Evolutionary conservation across 2,113 vertebrate genomes (phyloP).

Genomic region (Pelusios castaneus): DNA sequence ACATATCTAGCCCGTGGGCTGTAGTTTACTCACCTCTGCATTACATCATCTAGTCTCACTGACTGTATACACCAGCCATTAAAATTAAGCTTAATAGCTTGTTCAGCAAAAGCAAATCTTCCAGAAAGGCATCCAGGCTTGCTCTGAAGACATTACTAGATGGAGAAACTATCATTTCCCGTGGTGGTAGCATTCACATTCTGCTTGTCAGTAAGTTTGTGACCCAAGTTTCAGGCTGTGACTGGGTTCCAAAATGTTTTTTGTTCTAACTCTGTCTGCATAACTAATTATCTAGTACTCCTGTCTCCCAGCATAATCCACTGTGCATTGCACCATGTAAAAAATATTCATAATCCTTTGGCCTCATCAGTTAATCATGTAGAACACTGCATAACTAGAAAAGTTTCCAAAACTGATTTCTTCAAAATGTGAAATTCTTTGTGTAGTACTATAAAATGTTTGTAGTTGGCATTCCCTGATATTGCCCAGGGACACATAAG

Average conservation of each 20-base stretch:
- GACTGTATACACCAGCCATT: background rate
- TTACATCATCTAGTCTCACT: accelerated
- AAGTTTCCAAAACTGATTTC: background rate
- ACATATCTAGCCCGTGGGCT: too few relatives aligned
- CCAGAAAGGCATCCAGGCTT: background rate
- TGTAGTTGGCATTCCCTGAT: background rate
- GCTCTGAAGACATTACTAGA: background rate
- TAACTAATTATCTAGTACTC: constrained; percentile 55
- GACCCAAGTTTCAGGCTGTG: background rate
- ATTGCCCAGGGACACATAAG: background rate
- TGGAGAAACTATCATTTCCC: background rate
- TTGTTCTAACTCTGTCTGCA: constrained; percentile 25
- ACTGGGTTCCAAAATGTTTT: constrained; percentile 11
- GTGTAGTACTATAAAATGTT: background rate
- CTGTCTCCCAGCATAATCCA: constrained; percentile 33
- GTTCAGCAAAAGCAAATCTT: background rate
- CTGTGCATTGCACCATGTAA: constrained; percentile 16
- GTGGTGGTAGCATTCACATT: background rate
- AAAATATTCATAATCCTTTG: constrained; percentile 29
- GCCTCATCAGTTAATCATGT: background rate
- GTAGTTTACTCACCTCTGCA: too few relatives aligned
- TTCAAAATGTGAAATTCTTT: background rate
- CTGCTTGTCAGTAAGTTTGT: background rate
- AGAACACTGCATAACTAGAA: background rate
- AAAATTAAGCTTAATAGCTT: background rate